Evolutionary conservation across 2,113 vertebrate genomes (phyloP), one percentile per base, ranked within the genome.

Genomic region (Syngnathus scovelli): DNA sequence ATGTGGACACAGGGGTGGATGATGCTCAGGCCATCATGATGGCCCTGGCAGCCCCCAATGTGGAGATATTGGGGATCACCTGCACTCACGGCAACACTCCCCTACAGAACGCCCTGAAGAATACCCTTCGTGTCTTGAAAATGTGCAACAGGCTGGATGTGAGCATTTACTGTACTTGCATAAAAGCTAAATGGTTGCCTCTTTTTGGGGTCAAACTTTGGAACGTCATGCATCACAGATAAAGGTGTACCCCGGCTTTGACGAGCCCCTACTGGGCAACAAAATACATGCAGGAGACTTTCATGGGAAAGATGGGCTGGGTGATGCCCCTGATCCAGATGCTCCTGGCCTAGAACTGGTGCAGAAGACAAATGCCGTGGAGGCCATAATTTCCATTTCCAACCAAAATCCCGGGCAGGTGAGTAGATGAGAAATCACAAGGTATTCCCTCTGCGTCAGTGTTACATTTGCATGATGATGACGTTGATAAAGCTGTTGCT

Each of bases 1-100:
- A 92, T 0, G 76, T 88, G 49, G 92, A 92, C 85, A 88, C 85
- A 18, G 91, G 92, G 1, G 86, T 92, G 72, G 92, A 92, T 7
- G 91, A 92, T 41, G 90, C 90, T 37, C 85, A 87, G 52, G 87
- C 79, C 56, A 67, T 92, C 52, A 90, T 92, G 89, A 55, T 92
- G 41, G 90, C 88, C 38, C 70, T 93, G 3, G 74, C 85, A 0
- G 69, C 16, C 3, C 88, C 89, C 0, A 5, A 75, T 2, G 87
- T 91, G 61, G 64, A 90, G 64, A n/a, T 93, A 27, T 69, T 92
- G 71, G 91, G 77, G 3, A 88, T 93, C 77, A 90, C 89, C 49
- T 91, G 90, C 33, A 78, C 77, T 38, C 66, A 84, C 1, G 91
- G 92, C 58, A 92, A 93, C 76, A 87, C 89, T 0, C 8, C 71